These are phyloP conservation scores for Erethizon dorsatum DNA, from an alignment of 2,797 vertebrate species.

Conservation along the genomic window DNA sequence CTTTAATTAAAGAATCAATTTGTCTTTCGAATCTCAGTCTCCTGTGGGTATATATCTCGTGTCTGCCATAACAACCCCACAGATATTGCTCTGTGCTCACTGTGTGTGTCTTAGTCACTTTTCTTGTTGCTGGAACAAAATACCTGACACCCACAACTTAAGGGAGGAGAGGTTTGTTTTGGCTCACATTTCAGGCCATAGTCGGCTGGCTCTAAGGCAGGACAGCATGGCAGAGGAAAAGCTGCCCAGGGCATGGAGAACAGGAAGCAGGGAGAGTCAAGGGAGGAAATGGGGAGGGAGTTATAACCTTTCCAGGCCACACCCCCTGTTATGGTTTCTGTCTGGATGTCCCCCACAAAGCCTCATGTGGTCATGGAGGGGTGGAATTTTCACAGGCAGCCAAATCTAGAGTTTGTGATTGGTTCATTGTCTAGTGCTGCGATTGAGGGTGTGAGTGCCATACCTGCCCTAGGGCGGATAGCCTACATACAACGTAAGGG, in stretches of 20 bases:
- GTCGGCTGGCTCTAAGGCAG: not conserved
- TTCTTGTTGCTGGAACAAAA: not conserved
- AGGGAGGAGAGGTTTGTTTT: not conserved
- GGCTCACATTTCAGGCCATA: not conserved
- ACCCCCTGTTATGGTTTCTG: not conserved
- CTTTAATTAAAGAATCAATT: too few relatives aligned
- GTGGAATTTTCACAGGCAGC: not conserved
- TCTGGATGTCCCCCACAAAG: not conserved
- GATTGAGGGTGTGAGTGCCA: not conserved
- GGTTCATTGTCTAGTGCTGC: not conserved
- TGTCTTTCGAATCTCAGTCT: too few relatives aligned
- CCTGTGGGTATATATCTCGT: too few relatives aligned
- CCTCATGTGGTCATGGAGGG: not conserved
- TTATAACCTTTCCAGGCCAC: not conserved
- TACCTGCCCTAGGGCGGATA: not conserved
- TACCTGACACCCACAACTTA: not conserved
- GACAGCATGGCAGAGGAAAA: not conserved
- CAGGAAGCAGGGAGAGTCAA: not conserved
- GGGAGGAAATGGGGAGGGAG: not conserved
- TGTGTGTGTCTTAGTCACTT: not conserved
- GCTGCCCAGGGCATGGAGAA: not conserved
- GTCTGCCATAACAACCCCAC: too few relatives aligned
- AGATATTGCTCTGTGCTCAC: not conserved
- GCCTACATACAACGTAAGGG: not conserved
- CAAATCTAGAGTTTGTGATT: not conserved